Evolutionary conservation across 2,797 vertebrate species (phyloP).

Genomic region (Amphiprion clarkii): DNA sequence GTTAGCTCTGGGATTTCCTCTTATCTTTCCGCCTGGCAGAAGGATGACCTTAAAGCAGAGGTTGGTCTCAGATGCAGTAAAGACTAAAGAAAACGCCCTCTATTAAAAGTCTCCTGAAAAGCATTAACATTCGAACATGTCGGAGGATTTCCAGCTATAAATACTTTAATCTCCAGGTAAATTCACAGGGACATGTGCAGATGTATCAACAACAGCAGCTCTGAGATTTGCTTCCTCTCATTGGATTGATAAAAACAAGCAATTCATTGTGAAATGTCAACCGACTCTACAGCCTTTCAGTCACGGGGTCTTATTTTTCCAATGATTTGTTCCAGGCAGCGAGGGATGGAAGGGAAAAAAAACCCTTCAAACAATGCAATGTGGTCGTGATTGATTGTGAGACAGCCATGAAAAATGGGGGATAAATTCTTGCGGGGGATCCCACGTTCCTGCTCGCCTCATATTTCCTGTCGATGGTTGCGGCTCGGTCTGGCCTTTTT

Average conservation of each 20-base stretch:
- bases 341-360: background rate
- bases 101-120: constrained; percentile 20
- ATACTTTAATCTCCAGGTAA: constrained; percentile 36
- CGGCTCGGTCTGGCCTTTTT: constrained; percentile 6
- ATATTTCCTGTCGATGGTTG: constrained; percentile 22
- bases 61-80: constrained; percentile 3
- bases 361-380: constrained; percentile 38
- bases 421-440: constrained; percentile 46
- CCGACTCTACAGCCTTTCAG: constrained; percentile 28
- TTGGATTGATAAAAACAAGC: constrained; percentile 38
- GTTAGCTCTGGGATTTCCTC: constrained; percentile 56
- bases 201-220: background rate
- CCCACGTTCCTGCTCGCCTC: constrained; percentile 38
- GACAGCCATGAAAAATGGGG: constrained; percentile 48
- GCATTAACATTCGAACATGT: too few species aligned
- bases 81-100: background rate
- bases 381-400: constrained; percentile 57
- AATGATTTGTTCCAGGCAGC: constrained; percentile 54
- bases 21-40: constrained; percentile 63
- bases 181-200: constrained; percentile 22
- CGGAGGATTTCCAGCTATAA: constrained; percentile 17
- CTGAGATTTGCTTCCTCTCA: constrained; percentile 7
- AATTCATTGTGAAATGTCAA: constrained; percentile 60
- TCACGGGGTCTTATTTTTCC: constrained; percentile 40
- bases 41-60: constrained; percentile 57